These are phyloP conservation scores for Bettongia penicillata DNA, from an alignment of 2,113 vertebrate species.

Conservation along the genomic window DNA sequence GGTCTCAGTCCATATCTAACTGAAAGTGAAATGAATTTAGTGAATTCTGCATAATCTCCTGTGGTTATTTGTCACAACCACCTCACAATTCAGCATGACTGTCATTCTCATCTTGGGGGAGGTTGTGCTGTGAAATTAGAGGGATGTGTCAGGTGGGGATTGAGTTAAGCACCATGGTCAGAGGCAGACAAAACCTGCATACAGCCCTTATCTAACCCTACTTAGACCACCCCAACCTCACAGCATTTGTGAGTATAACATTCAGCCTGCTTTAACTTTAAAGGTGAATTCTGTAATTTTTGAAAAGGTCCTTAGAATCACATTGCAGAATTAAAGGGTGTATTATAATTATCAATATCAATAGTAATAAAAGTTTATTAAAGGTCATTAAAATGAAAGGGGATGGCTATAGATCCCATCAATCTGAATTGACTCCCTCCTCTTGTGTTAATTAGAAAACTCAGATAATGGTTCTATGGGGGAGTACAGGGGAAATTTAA, in stretches of 20 bases:
- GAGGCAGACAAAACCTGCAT: background rate
- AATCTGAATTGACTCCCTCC: conserved; percentile 98
- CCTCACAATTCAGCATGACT: conserved; percentile 54
- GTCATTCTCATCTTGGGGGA: conserved; percentile 39
- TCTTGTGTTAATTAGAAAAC: conserved; percentile 98
- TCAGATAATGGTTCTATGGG: conserved; percentile 96
- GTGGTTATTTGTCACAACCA: conserved; percentile 63
- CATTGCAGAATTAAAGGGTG: conserved; percentile 91
- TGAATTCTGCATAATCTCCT: conserved; percentile 62
- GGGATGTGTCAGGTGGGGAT: conserved; percentile 25
- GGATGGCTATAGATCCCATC: conserved; percentile 95
- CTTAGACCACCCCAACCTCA: conserved; percentile 36
- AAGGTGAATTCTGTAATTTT: conserved; percentile 85
- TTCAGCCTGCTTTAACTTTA: conserved; percentile 70
- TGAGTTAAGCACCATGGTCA: background rate
- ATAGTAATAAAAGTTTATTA: conserved; percentile 99
- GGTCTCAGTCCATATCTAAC: background rate
- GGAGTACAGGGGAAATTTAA: conserved; percentile 96
- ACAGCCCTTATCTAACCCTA: background rate
- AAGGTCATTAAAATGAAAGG: conserved; percentile 99
- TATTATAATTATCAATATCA: conserved; percentile 98
- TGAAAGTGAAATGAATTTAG: conserved; percentile 71
- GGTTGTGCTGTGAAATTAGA: conserved; percentile 44
- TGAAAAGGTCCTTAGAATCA: conserved; percentile 87
- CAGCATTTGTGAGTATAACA: conserved; percentile 55